Evolutionary conservation across 2,888 invertebrate species (phyloP), one percentile per base, ranked within the genome.

Genomic region (Trissoscelio sp.): DNA sequence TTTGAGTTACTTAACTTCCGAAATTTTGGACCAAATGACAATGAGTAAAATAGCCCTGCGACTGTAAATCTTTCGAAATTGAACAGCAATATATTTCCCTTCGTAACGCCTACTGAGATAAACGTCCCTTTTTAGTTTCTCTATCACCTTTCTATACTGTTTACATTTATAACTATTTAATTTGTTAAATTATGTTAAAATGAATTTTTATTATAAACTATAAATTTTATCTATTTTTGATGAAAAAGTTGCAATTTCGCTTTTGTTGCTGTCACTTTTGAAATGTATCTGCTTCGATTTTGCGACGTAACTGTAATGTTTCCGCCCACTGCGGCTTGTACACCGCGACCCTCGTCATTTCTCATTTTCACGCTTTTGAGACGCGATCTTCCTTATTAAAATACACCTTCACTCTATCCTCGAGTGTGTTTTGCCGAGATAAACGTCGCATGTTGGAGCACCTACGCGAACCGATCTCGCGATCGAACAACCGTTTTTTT

Each of bases 351-450:
- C 78, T 82, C 81, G 53, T 83, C 87, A 79, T 87, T 86, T 85
- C 83, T 86, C 87, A 87, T 86, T 87, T 87, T 87, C 86, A 83
- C 87, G 83, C 87, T 82, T 75, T 66, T 72, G 62, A 69, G 73
- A 46, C 46, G 58, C 66, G 74, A 64, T 69, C 74, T 69, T 75
- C 44, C 70, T 62, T 75, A 73, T 66, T 51, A 58, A 55, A 66
- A 66, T 69, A 70, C 70, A 72, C 78, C 78, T 78, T 69, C 62
- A 57, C 58, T 22, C 16, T 64, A 74, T 66, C 55, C 39, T 24
- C 74, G 57, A 48, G 37, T 46, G 22, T 72, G 51, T 72, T 60
- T 72, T 44, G 37, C 39, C 46, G 34, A 69, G 77, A 77, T 69
- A 69, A 69, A 69, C 34, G 69, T 42, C 55, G 31, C 62, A 53